Evolutionary conservation across 2,888 invertebrate genomes (phyloP), one percentile per base, ranked within the genome.

Genomic region (Cryptocephalus moraei): DNA sequence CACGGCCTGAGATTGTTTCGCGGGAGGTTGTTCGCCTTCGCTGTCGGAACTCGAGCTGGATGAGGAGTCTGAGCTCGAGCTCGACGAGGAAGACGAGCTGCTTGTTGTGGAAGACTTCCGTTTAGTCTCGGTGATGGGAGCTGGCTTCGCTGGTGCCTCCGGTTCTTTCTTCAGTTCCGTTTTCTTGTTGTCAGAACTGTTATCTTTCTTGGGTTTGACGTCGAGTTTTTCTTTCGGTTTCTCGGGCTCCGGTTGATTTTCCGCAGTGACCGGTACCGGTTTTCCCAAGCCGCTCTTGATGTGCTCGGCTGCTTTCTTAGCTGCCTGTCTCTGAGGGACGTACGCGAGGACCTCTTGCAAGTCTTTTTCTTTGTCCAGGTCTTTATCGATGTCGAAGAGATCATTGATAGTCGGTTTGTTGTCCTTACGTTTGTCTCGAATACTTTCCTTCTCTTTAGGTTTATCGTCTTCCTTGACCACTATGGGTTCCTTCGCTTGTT

Each of bases 231-330:
- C 58, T 39, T 59, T 59, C 45, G 49, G 52, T n/a, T 39, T 71
- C 13, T 9, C 14, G 8, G 11, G 9, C 31, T 11, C 22, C 57
- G 39, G 65, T 61, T 41, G 33, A 33, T 11, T 38, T n/a, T 45
- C 39, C 9, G 47, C 43, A 54, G 1, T 65, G 43, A 48, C 40
- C 8, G 51, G 43, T 10, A 52, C 54, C 6, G 62, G 58, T 32
- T 77, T 76, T 45, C 82, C 82, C 56, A 84, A 73, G 8, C 86
- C 86, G 66, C 86, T 87, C 66, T 91, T 89, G 46, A 91, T 86
- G 63, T 90, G 89, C 60, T 91, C 91, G 1, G 91, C 90, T 0
- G 91, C 91, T 67, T 91, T 91, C 66, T 91, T 91, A 9, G 91
- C 91, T 1, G 91, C 91, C 70, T 91, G 89, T 50, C 91, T 74